Evolutionary conservation across 2,113 vertebrate species (phyloP).

Genomic region (Platysteira castanea): DNA sequence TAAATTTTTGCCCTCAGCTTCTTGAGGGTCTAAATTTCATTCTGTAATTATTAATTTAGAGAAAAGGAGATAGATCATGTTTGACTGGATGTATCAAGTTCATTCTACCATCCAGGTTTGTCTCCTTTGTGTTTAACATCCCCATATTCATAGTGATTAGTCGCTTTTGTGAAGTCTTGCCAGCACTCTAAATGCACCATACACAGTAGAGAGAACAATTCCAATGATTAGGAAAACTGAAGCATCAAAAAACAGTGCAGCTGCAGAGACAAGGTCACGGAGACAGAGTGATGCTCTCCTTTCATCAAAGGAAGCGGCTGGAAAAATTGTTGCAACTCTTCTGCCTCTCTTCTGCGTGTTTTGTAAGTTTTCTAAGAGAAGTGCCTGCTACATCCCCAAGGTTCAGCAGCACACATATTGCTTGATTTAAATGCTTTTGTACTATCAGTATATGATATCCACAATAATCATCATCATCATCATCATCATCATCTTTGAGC

Average conservation of each 20-base stretch:
- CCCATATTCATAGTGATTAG: neutral
- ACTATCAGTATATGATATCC: neutral
- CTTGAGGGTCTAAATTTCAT: neutral
- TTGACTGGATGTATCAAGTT: neutral
- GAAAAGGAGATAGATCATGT: neutral
- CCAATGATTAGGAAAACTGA: slow-evolving; percentile 26
- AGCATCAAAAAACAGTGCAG: neutral
- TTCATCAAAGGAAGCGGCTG: neutral
- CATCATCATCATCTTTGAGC: neutral
- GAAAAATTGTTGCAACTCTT: neutral
- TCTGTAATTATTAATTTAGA: neutral
- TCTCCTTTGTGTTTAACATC: neutral
- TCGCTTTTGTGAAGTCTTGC: neutral
- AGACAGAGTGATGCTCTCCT: neutral
- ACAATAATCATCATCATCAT: neutral
- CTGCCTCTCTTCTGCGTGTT: neutral
- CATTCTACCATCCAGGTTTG: neutral
- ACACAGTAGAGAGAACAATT: slow-evolving; percentile 19
- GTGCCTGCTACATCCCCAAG: neutral
- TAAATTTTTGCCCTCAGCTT: neutral
- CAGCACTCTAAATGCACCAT: neutral
- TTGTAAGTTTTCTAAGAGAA: neutral
- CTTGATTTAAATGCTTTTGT: slow-evolving; percentile 17
- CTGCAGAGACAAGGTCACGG: slow-evolving; percentile 36
- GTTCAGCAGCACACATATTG: neutral